These are phyloP conservation scores for Rhegmatorhina hoffmannsi DNA, from an alignment of 2,113 vertebrate genomes.

Conservation along the genomic window DNA sequence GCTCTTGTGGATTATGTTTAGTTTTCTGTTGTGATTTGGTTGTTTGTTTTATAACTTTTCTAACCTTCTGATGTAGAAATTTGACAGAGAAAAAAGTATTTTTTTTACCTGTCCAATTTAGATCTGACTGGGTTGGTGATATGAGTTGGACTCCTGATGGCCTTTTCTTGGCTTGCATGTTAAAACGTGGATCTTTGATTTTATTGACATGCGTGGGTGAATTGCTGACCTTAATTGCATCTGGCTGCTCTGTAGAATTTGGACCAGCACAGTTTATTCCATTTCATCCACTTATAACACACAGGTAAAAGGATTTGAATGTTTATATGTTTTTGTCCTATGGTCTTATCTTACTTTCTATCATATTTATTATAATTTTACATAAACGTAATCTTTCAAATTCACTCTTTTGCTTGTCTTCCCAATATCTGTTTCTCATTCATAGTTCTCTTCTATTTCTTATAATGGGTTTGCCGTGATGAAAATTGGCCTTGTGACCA, in stretches of 20 bases:
- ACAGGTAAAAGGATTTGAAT: slow-evolving; percentile 76
- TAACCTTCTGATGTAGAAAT: background rate
- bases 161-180: slow-evolving; percentile 90
- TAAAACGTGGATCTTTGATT: slow-evolving; percentile 91
- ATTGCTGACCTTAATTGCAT: slow-evolving; percentile 84
- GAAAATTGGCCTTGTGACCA: slow-evolving; percentile 64
- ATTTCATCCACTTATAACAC: slow-evolving; percentile 91
- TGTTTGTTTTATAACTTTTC: background rate
- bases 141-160: slow-evolving; percentile 87
- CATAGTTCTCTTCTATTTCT: slow-evolving; percentile 75
- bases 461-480: slow-evolving; percentile 67
- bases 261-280: slow-evolving; percentile 94
- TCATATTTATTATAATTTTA: background rate
- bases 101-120: slow-evolving; percentile 57
- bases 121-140: slow-evolving; percentile 93
- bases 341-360: slow-evolving; percentile 2
- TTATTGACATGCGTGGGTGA: slow-evolving; percentile 87
- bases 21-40: background rate
- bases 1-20: background rate
- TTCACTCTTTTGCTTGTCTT: slow-evolving; percentile 60
- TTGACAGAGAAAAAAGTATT: background rate
- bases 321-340: background rate
- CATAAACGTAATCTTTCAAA: slow-evolving; percentile 25
- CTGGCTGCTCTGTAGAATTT: slow-evolving; percentile 91
- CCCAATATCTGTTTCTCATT: slow-evolving; percentile 69